Conservation (phyloP, 2,797 vertebrate species). For the Oceanodroma leucorhoa region DNA sequence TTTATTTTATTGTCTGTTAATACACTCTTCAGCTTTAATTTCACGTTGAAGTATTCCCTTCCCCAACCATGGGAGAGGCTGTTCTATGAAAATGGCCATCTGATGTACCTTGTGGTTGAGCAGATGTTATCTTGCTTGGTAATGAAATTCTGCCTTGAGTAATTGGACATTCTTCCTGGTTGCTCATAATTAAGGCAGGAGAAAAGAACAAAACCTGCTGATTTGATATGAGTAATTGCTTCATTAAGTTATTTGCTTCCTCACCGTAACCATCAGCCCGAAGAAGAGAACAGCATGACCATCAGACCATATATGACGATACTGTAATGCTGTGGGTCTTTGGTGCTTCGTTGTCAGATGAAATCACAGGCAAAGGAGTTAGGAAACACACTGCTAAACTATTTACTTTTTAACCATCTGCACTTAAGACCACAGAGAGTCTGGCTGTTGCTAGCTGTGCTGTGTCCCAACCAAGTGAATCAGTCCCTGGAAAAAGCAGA, state of each 20-base stretch:
- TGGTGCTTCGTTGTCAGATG: neutral
- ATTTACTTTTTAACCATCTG: neutral
- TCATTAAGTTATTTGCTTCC: constrained; percentile 31
- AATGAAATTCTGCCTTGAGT: constrained; percentile 43
- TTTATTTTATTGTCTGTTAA: neutral
- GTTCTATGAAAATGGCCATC: neutral
- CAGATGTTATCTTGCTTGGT: constrained; percentile 40
- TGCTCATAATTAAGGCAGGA: constrained; percentile 13
- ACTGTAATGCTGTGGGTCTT: neutral
- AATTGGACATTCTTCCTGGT: constrained; percentile 48
- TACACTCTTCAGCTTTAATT: neutral
- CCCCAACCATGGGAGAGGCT: neutral
- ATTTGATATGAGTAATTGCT: constrained; percentile 37
- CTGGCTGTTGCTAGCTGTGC: neutral
- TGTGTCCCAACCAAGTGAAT: neutral
- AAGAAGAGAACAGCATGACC: neutral
- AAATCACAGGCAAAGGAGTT: neutral
- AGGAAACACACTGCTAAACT: neutral
- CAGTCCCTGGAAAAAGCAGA: neutral
- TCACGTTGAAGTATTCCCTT: neutral
- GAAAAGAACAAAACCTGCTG: constrained; percentile 37
- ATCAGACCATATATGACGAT: neutral
- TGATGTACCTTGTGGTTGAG: constrained; percentile 1
- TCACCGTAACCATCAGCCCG: neutral
- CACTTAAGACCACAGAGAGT: neutral